Evolutionary conservation across 2,113 vertebrate species (phyloP).

Genomic region (Callocephalon fimbriatum): DNA sequence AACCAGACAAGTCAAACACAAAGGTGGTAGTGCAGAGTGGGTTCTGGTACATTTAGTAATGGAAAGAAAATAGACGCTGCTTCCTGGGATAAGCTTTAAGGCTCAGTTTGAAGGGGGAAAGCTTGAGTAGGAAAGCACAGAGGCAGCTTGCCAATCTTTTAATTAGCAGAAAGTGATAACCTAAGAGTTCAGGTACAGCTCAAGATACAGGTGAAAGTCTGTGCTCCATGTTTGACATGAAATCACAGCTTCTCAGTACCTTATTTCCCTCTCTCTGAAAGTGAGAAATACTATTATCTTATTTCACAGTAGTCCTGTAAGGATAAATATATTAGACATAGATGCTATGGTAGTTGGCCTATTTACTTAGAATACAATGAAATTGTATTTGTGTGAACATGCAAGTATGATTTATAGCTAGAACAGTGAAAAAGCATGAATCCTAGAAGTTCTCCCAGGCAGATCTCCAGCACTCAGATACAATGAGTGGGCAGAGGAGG

Average conservation of each 20-base stretch:
- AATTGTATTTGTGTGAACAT: not conserved
- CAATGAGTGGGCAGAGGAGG: not conserved
- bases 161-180: not conserved
- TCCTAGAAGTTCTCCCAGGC: not conserved
- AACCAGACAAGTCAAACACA: not conserved
- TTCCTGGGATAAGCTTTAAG: not conserved
- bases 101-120: not conserved
- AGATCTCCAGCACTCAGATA: not conserved
- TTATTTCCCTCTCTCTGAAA: not conserved
- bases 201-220: not conserved
- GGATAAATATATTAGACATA: not conserved
- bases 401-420: rapidly evolving
- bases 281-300: not conserved
- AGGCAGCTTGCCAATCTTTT: not conserved
- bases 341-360: not conserved
- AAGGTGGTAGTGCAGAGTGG: not conserved
- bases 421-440: not conserved
- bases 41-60: not conserved
- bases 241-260: not conserved
- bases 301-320: not conserved
- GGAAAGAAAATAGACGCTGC: not conserved
- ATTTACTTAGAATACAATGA: not conserved
- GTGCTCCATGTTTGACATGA: not conserved
- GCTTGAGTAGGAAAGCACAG: not conserved
- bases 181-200: not conserved